Base-by-base conservation (phyloP, 2,888 invertebrate species). In the Limnephilus auricula region DNA sequence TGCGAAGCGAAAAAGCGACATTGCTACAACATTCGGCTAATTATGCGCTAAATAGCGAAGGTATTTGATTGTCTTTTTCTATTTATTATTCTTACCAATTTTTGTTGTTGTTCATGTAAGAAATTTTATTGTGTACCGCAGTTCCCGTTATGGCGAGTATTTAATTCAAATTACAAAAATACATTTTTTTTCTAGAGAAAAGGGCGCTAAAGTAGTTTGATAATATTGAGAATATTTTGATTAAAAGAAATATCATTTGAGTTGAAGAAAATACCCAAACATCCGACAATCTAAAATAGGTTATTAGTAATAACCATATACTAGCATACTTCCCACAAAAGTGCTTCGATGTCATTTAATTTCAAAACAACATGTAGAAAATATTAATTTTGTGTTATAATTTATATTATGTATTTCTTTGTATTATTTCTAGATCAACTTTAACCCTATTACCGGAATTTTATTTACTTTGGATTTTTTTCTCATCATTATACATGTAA, bases 391-490 rank as follows among this genome's bases (percentile, higher is more conserved):
- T 65, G 25, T 50, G 50, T 65, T 65, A 65, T 65, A n/a, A 25
- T 65, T 25, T 6, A 65, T 65, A 9, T 65, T 65, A 9, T 65
- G 65, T n/a, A 25, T 65, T n/a, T 65, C 6, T 50, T 50, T 50
- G 50, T 18, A 18, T 18, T 50, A 6, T 25, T 96, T 97, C 93
- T 96, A 97, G 97, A 95, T 97, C 91, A 96, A 96, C 93, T 97
- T 98, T 95, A 97, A 97, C 94, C 98, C 98, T 0, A 96, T 97
- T 92, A 97, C 97, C 4, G 97, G 97, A 85, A 97, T 98, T 94
- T 95, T 98, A 93, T 97, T 98, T 94, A 98, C 98, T 1, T 94
- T 98, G 94, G 98, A 98, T 94, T 97, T 98, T 94, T 98, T 98
- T 95, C 96, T 98, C 90, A 96, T 97, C 93, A 96, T 97, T 93